These are phyloP conservation scores for Leptopilina myrica DNA, from an alignment of 2,888 invertebrate genomes.

Conservation along the genomic window DNA sequence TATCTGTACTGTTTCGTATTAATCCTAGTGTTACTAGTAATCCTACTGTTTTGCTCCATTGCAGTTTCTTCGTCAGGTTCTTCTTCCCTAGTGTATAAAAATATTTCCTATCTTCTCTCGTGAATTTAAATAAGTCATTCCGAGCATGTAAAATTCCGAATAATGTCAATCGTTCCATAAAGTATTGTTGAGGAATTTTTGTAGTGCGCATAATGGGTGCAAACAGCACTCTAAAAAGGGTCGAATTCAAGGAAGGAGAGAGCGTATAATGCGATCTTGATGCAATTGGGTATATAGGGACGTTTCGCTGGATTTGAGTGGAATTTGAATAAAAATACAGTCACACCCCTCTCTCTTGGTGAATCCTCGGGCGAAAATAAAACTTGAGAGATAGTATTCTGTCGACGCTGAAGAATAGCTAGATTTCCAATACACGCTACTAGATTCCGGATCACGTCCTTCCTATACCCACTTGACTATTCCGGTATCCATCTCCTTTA, in stretches of 20 bases:
- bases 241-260: slow-evolving; percentile 54
- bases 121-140: too few relatives aligned
- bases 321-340: slow-evolving; percentile 70
- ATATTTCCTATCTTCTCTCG: too few relatives aligned
- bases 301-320: slow-evolving; percentile 58
- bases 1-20: neutral
- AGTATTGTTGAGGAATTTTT: slow-evolving; percentile 21
- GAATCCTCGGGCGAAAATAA: slow-evolving; percentile 63
- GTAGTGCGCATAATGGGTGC: slow-evolving; percentile 25
- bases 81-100: too few relatives aligned
- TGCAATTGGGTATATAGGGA: slow-evolving; percentile 46
- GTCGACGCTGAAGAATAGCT: slow-evolving; percentile 56
- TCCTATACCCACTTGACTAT: slow-evolving; percentile 60
- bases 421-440: slow-evolving; percentile 63
- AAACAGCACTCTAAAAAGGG: slow-evolving; percentile 46
- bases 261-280: slow-evolving; percentile 59
- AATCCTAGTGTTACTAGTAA: neutral
- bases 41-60: neutral
- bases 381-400: slow-evolving; percentile 50
- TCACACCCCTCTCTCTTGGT: slow-evolving; percentile 52
- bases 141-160: neutral
- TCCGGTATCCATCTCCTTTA: slow-evolving; percentile 49
- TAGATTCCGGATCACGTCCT: slow-evolving; percentile 64
- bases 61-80: too few relatives aligned
- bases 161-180: slow-evolving; percentile 20